Base-by-base conservation (phyloP, 2,113 vertebrate species). In the Eonycteris spelaea region DNA sequence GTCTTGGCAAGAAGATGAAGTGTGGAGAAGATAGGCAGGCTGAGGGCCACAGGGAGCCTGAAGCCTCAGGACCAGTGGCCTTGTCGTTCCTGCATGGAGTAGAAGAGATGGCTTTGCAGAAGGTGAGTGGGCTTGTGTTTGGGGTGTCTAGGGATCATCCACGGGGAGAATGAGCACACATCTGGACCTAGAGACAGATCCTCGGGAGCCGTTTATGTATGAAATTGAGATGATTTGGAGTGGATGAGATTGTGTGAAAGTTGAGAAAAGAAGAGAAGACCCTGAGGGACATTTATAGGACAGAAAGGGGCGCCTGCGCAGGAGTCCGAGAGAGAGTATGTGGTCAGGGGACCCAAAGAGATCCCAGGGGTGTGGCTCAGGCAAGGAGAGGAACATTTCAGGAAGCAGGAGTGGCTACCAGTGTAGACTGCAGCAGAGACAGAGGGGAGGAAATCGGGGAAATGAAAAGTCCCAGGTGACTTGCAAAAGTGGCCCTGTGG, bases 401-500 rank as follows among this genome's bases (percentile, higher is more conserved):
- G 87, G 43, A 28, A 59, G 59, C 55, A 19, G 35, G 18, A 9
- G 16, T 13, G 40, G 90, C 77, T 33, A 24, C 51, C 63, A 79
- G 83, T 15, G 51, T 15, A 61, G 80, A 67, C n/a, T 30, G 53
- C 1, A 0, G n/a, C 73, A 68, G 74, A 92, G 80, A 82, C 14
- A 6, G 35, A 59, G 40, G 83, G 91, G 68, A 77, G 59, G 90
- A 83, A 51, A 71, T 2, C 2, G 26, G 92, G 92, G 63, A 94
- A 96, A 68, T n/a, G 45, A 24, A 91, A 51, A 21, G 93, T 90
- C 94, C 87, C 90, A 95, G 96, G 93, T 94, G 88, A 96, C 88
- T 88, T 91, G 91, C 51, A 74, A 88, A 96, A 88, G 80, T 28
- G 30, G 51, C 77, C 26, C 61, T 57, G 48, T 80, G 51, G 40